Evolutionary conservation across 1,140 invertebrate species (phyloP).

Genomic region (Drosophila cardini): DNA sequence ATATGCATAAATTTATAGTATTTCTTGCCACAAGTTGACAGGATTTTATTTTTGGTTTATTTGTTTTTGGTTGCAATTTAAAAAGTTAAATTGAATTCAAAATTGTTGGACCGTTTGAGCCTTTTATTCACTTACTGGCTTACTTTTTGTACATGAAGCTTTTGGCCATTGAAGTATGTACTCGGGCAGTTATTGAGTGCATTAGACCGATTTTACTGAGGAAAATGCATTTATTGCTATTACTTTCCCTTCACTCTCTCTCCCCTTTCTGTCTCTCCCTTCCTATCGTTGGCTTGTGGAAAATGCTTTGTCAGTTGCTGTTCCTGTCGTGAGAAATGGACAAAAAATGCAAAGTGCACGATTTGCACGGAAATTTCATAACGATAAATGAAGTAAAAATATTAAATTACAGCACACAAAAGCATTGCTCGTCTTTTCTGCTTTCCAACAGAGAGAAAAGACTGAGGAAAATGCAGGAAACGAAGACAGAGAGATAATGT

Average conservation of each 20-base stretch:
- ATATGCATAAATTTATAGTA: not conserved
- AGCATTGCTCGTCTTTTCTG: slow-evolving; percentile 14
- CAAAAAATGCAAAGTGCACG: slow-evolving; percentile 67
- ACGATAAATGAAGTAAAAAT: slow-evolving; percentile 76
- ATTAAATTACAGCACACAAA: slow-evolving; percentile 69
- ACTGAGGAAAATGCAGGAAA: no score
- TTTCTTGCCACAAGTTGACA: slow-evolving; percentile 4
- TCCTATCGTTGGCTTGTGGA: slow-evolving; percentile 3
- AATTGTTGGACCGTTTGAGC: slow-evolving; percentile 28
- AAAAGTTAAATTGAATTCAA: slow-evolving; percentile 27
- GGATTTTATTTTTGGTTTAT: not conserved
- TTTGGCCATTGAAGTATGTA: slow-evolving; percentile 29
- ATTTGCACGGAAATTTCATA: slow-evolving; percentile 66
- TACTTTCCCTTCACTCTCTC: not conserved
- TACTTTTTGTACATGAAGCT: slow-evolving; percentile 20
- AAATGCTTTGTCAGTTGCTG: slow-evolving; percentile 57
- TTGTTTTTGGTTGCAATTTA: slow-evolving; percentile 1
- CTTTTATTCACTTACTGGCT: slow-evolving; percentile 53
- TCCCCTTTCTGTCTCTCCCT: not conserved
- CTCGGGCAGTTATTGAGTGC: slow-evolving; percentile 61
- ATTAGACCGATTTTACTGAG: slow-evolving; percentile 69
- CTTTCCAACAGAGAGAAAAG: not conserved
- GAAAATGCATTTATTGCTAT: slow-evolving; percentile 58
- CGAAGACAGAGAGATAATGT: not conserved
- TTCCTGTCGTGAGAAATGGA: slow-evolving; percentile 38